Percentiles rank a stretch among this genome's conserved stretches.
Evolutionary conservation across 2,888 invertebrate genomes (phyloP).

Genomic region (Esperia sulphurella): DNA sequence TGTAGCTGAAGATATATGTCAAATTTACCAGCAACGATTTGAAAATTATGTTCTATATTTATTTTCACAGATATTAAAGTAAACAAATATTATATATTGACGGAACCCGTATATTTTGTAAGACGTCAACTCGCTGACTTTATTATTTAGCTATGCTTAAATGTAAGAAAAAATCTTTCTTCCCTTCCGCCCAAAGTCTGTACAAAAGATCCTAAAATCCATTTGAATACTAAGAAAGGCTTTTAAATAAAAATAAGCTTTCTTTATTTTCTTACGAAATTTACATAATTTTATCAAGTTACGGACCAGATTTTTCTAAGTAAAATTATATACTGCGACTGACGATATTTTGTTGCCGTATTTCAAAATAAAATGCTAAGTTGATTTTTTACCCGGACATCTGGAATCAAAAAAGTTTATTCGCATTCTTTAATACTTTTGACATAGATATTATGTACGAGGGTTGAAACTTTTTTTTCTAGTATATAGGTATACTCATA

Average conservation of each 20-base stretch:
- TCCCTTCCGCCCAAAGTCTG: too few species aligned
- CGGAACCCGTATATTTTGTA: background rate
- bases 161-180: too few species aligned
- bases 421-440: background rate
- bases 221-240: conserved; percentile 18
- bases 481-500: too few species aligned
- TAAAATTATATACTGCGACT: conserved; percentile 27
- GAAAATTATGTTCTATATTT: too few species aligned
- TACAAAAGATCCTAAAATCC: background rate
- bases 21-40: too few species aligned
- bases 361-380: conserved; percentile 22
- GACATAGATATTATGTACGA: background rate
- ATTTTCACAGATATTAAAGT: too few species aligned
- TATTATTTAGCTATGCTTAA: too few species aligned
- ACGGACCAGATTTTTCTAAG: conserved; percentile 29
- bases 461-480: too few species aligned
- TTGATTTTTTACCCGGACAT: conserved; percentile 38
- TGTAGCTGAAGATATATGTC: too few species aligned
- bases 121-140: too few species aligned
- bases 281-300: conserved; percentile 42
- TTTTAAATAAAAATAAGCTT: conserved; percentile 11
- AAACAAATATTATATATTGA: too few species aligned
- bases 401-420: conserved; percentile 42
- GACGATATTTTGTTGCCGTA: background rate
- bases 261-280: conserved; percentile 25